Evolutionary conservation across 2,797 vertebrate genomes (phyloP).

Genomic region (Myotis myotis): DNA sequence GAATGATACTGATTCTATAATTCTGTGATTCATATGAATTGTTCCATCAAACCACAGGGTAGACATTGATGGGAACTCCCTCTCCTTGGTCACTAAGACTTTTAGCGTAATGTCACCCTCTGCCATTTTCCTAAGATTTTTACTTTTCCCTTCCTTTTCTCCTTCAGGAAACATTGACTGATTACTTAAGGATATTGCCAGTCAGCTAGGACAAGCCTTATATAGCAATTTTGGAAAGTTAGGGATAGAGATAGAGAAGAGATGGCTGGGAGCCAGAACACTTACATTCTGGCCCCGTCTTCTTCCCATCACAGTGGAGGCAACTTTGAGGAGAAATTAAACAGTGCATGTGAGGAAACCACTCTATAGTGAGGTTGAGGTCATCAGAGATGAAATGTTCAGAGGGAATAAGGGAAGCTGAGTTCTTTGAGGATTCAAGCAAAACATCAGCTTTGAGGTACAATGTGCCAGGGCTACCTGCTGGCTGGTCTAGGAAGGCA

Average conservation of each 20-base stretch:
- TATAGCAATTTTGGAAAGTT: background rate
- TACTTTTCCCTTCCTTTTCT: background rate
- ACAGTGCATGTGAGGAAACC: background rate
- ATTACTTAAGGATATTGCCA: background rate
- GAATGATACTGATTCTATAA: background rate
- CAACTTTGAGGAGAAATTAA: conserved; percentile 19
- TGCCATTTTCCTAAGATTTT: background rate
- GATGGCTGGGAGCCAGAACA: background rate
- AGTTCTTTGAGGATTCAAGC: background rate
- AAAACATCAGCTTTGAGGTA: background rate
- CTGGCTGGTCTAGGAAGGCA: background rate
- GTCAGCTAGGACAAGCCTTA: background rate
- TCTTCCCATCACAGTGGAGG: background rate
- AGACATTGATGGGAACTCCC: background rate
- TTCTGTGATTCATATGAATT: background rate
- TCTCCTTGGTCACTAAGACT: background rate
- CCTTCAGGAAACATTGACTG: conserved; percentile 2
- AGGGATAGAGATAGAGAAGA: background rate
- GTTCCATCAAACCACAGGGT: background rate
- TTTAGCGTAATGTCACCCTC: background rate
- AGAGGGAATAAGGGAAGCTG: background rate
- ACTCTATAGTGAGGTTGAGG: background rate
- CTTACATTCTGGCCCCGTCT: background rate
- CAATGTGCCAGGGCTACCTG: background rate
- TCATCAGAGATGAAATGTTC: background rate